phyloP scores from a whole-genome alignment of 2,888 invertebrate genomes.

The Adelognathus sp. region DNA sequence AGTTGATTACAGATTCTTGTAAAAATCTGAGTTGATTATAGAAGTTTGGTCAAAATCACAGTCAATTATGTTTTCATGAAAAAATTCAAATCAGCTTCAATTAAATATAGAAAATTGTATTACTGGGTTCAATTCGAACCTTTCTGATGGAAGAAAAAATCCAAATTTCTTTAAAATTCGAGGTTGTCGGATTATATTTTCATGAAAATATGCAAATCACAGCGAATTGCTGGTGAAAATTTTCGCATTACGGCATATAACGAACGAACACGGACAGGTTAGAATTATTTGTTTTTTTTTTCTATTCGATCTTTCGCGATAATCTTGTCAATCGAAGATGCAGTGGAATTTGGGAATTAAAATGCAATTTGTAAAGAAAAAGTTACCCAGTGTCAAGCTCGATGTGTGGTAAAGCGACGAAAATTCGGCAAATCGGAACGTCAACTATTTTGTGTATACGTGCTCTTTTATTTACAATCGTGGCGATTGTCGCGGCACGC shows the following conservation, averaged over 20 bases:
- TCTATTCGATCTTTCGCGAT: not conserved
- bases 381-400: slow-evolving; percentile 35
- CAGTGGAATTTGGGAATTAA: not conserved
- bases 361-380: not conserved
- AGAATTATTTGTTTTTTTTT: not conserved
- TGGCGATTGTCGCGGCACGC: slow-evolving; percentile 22
- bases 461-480: slow-evolving; percentile 28
- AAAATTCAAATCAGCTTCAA: too few species aligned
- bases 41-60: too few species aligned
- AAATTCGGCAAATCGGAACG: slow-evolving; percentile 26
- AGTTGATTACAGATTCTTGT: too few species aligned
- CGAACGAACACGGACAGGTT: not conserved
- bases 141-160: too few species aligned
- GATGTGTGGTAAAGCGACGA: not conserved
- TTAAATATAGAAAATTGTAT: too few species aligned
- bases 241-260: not conserved
- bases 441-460: slow-evolving; percentile 11
- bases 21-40: too few species aligned
- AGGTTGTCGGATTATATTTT: not conserved
- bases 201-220: not conserved
- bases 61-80: too few species aligned
- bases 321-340: not conserved
- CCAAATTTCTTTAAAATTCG: not conserved
- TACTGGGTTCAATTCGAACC: too few species aligned
- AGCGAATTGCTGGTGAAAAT: not conserved